phyloP scores from a whole-genome alignment of 2,888 invertebrate genomes.

The Graphium colonna region DNA sequence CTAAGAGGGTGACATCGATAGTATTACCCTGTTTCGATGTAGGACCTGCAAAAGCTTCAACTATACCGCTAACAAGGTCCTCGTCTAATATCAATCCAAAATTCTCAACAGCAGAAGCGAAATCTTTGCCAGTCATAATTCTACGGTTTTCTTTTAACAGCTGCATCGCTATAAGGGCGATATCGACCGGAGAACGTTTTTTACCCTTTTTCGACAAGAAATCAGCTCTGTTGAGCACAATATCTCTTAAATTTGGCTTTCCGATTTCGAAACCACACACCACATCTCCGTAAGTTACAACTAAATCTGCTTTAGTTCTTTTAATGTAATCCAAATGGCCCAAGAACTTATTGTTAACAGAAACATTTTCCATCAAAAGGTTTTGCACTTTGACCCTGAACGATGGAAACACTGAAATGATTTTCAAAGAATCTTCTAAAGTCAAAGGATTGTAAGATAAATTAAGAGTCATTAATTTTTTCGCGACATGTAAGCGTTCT shows the following conservation, averaged over 20 bases:
- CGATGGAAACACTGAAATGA: constrained; percentile 41
- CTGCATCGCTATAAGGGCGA: constrained; percentile 44
- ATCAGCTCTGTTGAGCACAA: constrained; percentile 50
- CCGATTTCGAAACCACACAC: constrained; percentile 26
- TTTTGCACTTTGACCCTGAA: constrained; percentile 40
- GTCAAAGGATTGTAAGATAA: constrained; percentile 55
- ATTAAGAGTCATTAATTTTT: constrained; percentile 45
- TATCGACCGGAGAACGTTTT: constrained; percentile 38
- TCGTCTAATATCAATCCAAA: constrained; percentile 40
- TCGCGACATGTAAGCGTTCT: constrained; percentile 37
- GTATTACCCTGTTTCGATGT: constrained; percentile 39
- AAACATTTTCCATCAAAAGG: constrained; percentile 49
- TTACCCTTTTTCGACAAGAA: constrained; percentile 44
- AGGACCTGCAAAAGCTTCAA: constrained; percentile 42
- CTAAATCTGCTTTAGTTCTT: constrained; percentile 34
- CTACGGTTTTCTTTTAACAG: constrained; percentile 41
- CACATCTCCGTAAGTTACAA: constrained; percentile 47
- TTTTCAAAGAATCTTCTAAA: constrained; percentile 40
- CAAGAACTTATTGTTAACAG: constrained; percentile 42
- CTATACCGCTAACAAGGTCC: constrained; percentile 45
- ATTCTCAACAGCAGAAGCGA: constrained; percentile 30
- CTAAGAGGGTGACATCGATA: constrained; percentile 40
- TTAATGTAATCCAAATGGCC: constrained; percentile 34
- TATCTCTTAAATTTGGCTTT: constrained; percentile 45
- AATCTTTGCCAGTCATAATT: constrained; percentile 39